Evolutionary conservation across 2,888 invertebrate species (phyloP).

Genomic region (Scaeva pyrastri): DNA sequence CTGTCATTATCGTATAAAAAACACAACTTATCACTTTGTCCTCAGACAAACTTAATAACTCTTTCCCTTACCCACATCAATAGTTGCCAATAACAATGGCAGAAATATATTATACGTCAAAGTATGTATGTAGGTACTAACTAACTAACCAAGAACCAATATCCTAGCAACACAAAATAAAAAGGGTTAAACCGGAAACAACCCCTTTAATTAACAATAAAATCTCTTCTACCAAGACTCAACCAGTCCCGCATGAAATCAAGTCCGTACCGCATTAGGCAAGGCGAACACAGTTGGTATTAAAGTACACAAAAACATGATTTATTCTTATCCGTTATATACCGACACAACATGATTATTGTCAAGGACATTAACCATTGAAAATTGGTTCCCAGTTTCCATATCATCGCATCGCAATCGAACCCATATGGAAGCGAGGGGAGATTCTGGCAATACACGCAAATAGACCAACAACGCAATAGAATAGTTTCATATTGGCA

Average conservation of each 20-base stretch:
- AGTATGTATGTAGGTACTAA: no score
- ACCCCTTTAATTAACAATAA: constrained; percentile 61
- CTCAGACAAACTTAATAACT: no score
- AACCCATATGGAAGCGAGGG: constrained; percentile 33
- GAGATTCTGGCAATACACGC: constrained; percentile 10
- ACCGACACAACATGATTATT: constrained; percentile 15
- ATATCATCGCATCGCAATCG: constrained; percentile 1
- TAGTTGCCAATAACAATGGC: background rate
- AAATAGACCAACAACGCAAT: constrained; percentile 18
- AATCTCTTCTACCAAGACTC: constrained; percentile 31
- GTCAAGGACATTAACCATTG: constrained; percentile 12
- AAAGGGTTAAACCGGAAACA: constrained; percentile 70
- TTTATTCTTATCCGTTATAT: constrained; percentile 20
- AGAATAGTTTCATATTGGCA: constrained; percentile 26
- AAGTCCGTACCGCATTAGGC: background rate
- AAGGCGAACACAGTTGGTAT: no score
- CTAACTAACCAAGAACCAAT: background rate
- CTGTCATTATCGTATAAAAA: no score
- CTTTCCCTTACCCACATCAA: no score
- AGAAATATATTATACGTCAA: no score
- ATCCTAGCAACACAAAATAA: background rate
- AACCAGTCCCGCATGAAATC: constrained; percentile 40
- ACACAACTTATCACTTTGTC: background rate
- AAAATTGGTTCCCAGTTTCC: constrained; percentile 23
- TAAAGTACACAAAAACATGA: background rate